Percentiles rank a stretch among this genome's conserved stretches.
Evolutionary conservation across 2,888 invertebrate species (phyloP).

Genomic region (Drosophila hamatofila): DNA sequence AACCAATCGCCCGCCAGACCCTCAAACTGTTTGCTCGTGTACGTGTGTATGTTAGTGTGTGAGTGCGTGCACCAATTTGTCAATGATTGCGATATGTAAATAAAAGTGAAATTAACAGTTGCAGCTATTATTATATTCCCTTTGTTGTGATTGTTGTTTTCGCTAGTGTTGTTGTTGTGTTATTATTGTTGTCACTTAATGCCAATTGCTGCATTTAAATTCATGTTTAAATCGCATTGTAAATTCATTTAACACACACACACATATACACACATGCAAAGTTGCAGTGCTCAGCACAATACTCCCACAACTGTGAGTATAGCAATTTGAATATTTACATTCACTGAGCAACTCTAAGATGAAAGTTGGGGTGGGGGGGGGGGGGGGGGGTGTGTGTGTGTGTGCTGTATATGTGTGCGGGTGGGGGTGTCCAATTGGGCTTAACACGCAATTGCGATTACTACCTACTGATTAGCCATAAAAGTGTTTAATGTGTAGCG

Average conservation of each 20-base stretch:
- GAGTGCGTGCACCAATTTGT: conserved; percentile 50
- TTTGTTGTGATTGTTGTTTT: conserved; percentile 1
- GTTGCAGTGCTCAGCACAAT: background rate
- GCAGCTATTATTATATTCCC: conserved; percentile 33
- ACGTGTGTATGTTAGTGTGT: background rate
- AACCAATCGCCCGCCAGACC: conserved; percentile 48
- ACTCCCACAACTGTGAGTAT: conserved; percentile 11
- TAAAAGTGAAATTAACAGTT: conserved; percentile 68
- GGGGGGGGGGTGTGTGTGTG: too few relatives aligned
- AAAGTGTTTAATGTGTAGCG: conserved; percentile 20
- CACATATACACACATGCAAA: background rate
- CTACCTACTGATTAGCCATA: conserved; percentile 22
- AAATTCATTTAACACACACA: conserved; percentile 33
- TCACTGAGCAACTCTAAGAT: background rate
- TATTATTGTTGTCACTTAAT: conserved; percentile 8
- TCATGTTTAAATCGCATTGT: conserved; percentile 50
- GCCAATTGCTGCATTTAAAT: conserved; percentile 38
- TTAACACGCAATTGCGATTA: conserved; percentile 20
- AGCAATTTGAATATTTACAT: conserved; percentile 1
- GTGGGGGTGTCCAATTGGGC: too few relatives aligned
- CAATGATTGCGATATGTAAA: conserved; percentile 51
- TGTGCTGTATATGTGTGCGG: background rate
- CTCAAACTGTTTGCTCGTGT: conserved; percentile 7
- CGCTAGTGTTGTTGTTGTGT: background rate
- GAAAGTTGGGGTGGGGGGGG: background rate